Evolutionary conservation across 2,888 invertebrate species (phyloP).

Genomic region (Drosophila pegasa): DNA sequence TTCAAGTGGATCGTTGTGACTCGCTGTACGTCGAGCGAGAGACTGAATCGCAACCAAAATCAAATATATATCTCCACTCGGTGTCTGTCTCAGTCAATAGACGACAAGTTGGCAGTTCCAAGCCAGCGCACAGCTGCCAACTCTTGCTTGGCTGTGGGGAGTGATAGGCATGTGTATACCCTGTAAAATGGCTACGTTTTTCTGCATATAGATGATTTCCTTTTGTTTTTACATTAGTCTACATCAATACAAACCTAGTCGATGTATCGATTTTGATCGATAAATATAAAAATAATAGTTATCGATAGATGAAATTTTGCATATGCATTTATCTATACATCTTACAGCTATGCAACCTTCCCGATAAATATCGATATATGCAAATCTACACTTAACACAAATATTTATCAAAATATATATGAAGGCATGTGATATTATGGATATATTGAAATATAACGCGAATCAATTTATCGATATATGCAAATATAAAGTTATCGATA

Average conservation of each 20-base stretch:
- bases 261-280: background rate
- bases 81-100: background rate
- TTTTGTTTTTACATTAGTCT: background rate
- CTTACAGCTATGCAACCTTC: no score
- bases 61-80: background rate
- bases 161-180: background rate
- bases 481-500: no score
- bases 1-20: slow-evolving; percentile 34
- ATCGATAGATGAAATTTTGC: no score
- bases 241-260: no score
- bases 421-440: no score
- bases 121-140: slow-evolving; percentile 24
- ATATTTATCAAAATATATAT: background rate
- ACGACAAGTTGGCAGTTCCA: slow-evolving; percentile 36
- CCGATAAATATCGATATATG: background rate
- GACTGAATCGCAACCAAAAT: slow-evolving; percentile 34
- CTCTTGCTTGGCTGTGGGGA: background rate
- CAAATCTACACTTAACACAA: no score
- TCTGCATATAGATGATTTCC: no score
- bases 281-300: no score
- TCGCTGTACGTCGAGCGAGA: slow-evolving; percentile 43
- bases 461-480: no score
- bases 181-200: slow-evolving; percentile 11
- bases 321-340: no score
- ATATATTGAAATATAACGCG: no score